Evolutionary conservation across 2,888 invertebrate genomes (phyloP).

Genomic region (Aphidius colemani): DNA sequence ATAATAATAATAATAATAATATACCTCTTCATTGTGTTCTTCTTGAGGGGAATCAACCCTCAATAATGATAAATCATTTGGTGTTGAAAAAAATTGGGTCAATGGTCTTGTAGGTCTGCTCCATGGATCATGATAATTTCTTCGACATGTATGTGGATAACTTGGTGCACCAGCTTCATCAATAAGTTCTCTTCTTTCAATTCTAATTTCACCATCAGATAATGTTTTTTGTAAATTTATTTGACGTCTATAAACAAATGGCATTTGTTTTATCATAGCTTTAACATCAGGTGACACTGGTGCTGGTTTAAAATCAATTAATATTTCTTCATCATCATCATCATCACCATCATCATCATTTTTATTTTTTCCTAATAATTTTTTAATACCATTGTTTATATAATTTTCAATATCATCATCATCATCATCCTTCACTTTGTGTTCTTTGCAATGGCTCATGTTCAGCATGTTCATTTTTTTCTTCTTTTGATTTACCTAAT

Average conservation of each 20-base stretch:
- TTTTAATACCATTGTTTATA: no score
- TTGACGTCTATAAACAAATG: conserved; percentile 58
- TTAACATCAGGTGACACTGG: conserved; percentile 70
- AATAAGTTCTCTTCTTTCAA: conserved; percentile 61
- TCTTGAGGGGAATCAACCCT: conserved; percentile 49
- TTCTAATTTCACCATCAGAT: conserved; percentile 77
- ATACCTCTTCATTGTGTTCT: conserved; percentile 54
- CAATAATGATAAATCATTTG: conserved; percentile 55
- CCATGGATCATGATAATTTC: conserved; percentile 57
- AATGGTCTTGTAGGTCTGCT: conserved; percentile 50
- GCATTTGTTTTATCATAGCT: conserved; percentile 51
- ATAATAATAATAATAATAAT: conserved; percentile 1
- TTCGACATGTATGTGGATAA: conserved; percentile 57
- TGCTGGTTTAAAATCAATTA: conserved; percentile 85
- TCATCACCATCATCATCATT: no score
- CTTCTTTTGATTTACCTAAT: conserved; percentile 42
- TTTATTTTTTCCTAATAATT: conserved; percentile 58
- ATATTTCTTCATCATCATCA: conserved; percentile 79
- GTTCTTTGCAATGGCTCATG: conserved; percentile 82
- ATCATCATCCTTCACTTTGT: conserved; percentile 71
- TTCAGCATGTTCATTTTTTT: conserved; percentile 58
- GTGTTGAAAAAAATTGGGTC: conserved; percentile 58
- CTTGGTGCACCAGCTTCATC: conserved; percentile 59
- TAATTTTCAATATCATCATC: conserved; percentile 27
- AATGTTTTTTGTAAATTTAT: conserved; percentile 73